Evolutionary conservation across 2,113 vertebrate species (phyloP), one percentile per base, ranked within the genome.

Genomic region (Colinus virginianus): DNA sequence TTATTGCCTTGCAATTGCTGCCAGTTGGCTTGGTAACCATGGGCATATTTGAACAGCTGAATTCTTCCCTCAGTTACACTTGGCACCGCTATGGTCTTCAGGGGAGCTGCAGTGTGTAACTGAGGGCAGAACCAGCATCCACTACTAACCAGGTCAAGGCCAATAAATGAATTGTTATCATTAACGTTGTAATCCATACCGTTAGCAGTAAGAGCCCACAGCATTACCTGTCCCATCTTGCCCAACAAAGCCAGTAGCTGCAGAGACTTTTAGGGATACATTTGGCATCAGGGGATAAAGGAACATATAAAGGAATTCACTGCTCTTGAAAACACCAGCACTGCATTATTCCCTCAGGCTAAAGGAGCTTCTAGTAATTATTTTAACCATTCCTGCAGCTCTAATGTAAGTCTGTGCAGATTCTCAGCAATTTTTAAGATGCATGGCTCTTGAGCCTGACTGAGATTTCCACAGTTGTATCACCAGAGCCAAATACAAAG

Each of bases 61-160:
- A 94, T 95, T 94, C 90, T 90, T 91, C 95, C 90, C 94, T 95
- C 95, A 91, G 93, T 95, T 95, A 88, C 95, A 23, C 82, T 96
- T 96, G 96, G 95, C 96, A 91, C 72, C 0, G 5, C 45, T 43
- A 25, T 0, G 1, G 72, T 19, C 91, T 94, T 88, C 91, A 94
- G 94, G 91, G 94, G 90, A 94, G 79, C 72, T 93, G 1, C 82
- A 78, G 84, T 89, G 87, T 84, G 78, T 56, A 84, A 76, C 84
- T 19, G 34, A 95, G 91, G 94, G 94, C 82, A 94, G 87, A 61
- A 64, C 64, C 0, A 0, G 67, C 59, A 19, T 19, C 71, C 59
- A 12, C 69, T 69, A 43, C 85, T 80, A 91, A 93, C 81, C 90
- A 81, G 82, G 80, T 53, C 95, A 88, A 49, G 88, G 71, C 84